phyloP scores from a whole-genome alignment of 2,797 vertebrate species.

The Selene dorsalis region DNA sequence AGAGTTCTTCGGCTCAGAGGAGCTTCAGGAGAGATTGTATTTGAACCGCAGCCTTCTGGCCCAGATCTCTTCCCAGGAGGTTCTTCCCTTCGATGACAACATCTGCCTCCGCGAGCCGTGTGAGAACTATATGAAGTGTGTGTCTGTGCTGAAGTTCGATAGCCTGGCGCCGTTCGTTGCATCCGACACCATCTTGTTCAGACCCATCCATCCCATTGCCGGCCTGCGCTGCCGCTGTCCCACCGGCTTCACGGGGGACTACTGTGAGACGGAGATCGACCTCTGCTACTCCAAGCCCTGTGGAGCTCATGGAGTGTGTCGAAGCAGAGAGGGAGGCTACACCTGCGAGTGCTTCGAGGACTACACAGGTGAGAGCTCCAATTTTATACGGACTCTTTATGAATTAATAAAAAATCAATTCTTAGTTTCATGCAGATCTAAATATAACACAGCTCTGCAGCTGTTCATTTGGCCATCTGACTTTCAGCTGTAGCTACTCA shows the following conservation, averaged over 20 bases:
- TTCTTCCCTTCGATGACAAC: conserved; percentile 97
- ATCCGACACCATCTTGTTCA: conserved; percentile 94
- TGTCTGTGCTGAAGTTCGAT: conserved; percentile 95
- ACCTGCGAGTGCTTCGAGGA: conserved; percentile 92
- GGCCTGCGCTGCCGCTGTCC: conserved; percentile 96
- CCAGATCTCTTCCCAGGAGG: conserved; percentile 90
- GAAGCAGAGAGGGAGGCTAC: conserved; percentile 93
- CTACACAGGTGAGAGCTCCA: conserved; percentile 89
- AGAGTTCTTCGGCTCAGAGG: conserved; percentile 92
- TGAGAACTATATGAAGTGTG: conserved; percentile 98
- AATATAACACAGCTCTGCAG: background rate
- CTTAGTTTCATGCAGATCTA: background rate
- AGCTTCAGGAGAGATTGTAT: conserved; percentile 95
- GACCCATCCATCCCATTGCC: conserved; percentile 93
- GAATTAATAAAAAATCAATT: too few species aligned
- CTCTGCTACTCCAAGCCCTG: conserved; percentile 97
- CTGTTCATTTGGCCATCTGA: background rate
- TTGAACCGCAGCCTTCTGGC: conserved; percentile 94
- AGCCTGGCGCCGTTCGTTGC: conserved; percentile 94
- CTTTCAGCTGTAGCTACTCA: background rate
- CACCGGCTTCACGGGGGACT: conserved; percentile 93
- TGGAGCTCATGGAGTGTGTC: conserved; percentile 88
- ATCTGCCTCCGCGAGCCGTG: conserved; percentile 96
- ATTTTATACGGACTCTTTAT: background rate
- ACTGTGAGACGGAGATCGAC: conserved; percentile 96